Conservation (phyloP, 35 echinoderm and acorn worm genomes). For the Anneissia japonica region DNA sequence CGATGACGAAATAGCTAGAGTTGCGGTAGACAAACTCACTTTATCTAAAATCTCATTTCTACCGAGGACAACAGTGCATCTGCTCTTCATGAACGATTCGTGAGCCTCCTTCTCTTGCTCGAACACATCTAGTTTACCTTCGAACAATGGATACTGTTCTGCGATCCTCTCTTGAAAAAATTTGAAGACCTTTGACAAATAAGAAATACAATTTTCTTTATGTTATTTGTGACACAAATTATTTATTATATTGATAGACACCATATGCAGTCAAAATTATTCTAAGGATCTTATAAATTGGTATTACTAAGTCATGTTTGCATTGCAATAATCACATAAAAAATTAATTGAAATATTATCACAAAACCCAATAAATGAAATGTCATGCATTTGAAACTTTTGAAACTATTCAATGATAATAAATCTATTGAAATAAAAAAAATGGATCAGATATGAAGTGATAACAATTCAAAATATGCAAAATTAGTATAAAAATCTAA, state of each 20-base stretch:
- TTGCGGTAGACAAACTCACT: slow-evolving; percentile 36
- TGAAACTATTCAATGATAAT: background rate
- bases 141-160: slow-evolving; percentile 75
- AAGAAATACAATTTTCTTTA: background rate
- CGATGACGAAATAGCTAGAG: no score
- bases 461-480: background rate
- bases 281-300: no score
- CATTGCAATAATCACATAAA: background rate
- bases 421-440: no score
- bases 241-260: no score
- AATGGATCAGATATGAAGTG: background rate
- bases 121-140: slow-evolving; percentile 54
- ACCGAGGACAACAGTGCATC: slow-evolving; percentile 69
- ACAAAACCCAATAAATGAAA: background rate
- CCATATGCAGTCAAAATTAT: no score
- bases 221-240: no score
- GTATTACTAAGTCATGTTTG: no score
- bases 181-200: slow-evolving; percentile 27
- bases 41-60: slow-evolving; percentile 70
- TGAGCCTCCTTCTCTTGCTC: slow-evolving; percentile 81
- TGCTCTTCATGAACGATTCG: slow-evolving; percentile 87
- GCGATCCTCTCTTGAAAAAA: slow-evolving; percentile 75
- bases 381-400: no score
- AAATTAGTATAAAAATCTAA: no score
- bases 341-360: background rate